phyloP scores from a whole-genome alignment of 2,797 vertebrate genomes.

The Sphaeramia orbicularis region DNA sequence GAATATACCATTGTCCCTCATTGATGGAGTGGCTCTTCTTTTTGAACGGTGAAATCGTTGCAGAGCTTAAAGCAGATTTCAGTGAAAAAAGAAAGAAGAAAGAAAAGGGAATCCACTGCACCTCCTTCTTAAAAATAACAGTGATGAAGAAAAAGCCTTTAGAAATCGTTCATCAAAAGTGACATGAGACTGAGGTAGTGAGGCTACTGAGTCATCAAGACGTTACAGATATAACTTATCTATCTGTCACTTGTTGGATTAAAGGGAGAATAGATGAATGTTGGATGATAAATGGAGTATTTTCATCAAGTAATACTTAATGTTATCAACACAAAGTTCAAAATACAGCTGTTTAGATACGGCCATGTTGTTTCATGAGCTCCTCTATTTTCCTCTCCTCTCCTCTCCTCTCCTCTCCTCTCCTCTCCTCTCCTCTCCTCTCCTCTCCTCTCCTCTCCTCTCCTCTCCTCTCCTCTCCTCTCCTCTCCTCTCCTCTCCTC shows the following conservation, averaged over 20 bases:
- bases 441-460: constrained; percentile 6
- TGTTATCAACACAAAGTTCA: no score
- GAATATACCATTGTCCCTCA: constrained; percentile 80
- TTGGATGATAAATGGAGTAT: no score
- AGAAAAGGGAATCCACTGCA: constrained; percentile 40
- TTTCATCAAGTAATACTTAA: no score
- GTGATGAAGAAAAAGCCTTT: constrained; percentile 8
- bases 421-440: no score
- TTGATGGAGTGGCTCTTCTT: constrained; percentile 77
- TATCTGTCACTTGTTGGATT: no score
- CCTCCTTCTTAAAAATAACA: constrained; percentile 40
- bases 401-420: no score
- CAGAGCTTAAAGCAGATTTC: constrained; percentile 68
- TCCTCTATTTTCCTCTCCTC: constrained; percentile 2
- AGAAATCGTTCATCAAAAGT: constrained; percentile 36
- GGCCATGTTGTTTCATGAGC: no score
- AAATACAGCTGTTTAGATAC: background rate
- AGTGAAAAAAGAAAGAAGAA: constrained; percentile 29
- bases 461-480: background rate
- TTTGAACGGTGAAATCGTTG: constrained; percentile 62
- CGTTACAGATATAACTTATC: constrained; percentile 16
- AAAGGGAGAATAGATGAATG: no score
- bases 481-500: background rate
- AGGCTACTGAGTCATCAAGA: constrained; percentile 13
- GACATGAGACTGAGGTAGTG: no score